Base-by-base conservation (phyloP, 2,888 invertebrate species). In the Neocrepidodera transversa region DNA sequence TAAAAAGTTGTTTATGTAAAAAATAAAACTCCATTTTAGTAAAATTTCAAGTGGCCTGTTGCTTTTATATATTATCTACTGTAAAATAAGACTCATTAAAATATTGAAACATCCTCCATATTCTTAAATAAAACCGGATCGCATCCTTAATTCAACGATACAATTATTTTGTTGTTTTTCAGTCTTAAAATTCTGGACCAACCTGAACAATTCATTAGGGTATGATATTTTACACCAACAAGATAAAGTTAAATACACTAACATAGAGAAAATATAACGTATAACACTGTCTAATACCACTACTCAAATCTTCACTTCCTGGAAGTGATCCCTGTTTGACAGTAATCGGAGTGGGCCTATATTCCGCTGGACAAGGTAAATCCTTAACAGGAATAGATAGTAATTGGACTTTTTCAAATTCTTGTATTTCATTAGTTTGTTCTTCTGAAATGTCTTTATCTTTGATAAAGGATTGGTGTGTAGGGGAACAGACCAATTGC, bases 291-390 rank as follows among this genome's bases (percentile, higher is more conserved):
- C 14, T 35, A 20, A 32, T 32, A 23, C 20, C 30, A 43, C 43
- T 53, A 16, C 30, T 43, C 7, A 30, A 10, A 2, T 17, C 11
- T 2, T 53, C 53, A 8, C 17, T 45, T 13, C 43, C 53, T 13
- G n/a, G 23, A 10, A 35, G 43, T 8, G 36, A 70, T 71, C 45
- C 73, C 68, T 72, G 72, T 48, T 73, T 63, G 47, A 67, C 70
- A 26, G 72, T 70, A 40, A 71, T 71, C 1, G 76, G 73, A n/a
- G 74, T 75, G 5, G 76, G 72, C 28, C 71, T 69, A 61, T 76
- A 74, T 53, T 76, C 74, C 60, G 78, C 73, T 6, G 79, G 78
- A 63, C 81, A 80, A 1, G 80, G 79, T 49, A 80, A 68, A 17
- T 76, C 71, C 52, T 74, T 73, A 10, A 67, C 65, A 45, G 75